These are phyloP conservation scores for Labeo rohita DNA, from an alignment of 2,113 vertebrate genomes.

Conservation along the genomic window DNA sequence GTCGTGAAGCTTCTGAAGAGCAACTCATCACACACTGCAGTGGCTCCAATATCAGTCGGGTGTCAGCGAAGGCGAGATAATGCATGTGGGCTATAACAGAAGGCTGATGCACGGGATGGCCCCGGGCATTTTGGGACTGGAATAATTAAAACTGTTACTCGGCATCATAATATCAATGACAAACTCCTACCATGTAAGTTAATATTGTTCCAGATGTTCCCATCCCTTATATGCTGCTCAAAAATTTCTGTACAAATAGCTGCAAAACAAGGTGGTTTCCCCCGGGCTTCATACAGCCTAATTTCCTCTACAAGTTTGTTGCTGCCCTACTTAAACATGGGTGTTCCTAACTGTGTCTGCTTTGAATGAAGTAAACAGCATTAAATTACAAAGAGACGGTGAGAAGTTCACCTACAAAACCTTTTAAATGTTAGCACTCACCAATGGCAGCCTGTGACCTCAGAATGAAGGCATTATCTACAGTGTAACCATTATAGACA, in stretches of 20 bases:
- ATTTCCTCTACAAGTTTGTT: background rate
- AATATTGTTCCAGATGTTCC: slow-evolving; percentile 61
- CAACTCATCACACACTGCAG: slow-evolving; percentile 31
- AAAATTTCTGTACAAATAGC: slow-evolving; percentile 23
- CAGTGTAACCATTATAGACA: background rate
- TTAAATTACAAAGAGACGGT: slow-evolving; percentile 19
- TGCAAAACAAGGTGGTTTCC: slow-evolving; percentile 46
- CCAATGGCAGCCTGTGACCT: background rate
- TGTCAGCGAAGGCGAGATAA: background rate
- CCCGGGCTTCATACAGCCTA: background rate
- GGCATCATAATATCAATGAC: background rate
- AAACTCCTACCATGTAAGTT: slow-evolving; percentile 51
- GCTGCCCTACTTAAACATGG: slow-evolving; percentile 7
- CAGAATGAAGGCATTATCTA: background rate
- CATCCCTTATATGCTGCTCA: background rate
- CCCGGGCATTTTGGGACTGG: background rate
- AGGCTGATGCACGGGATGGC: background rate
- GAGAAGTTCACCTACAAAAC: background rate
- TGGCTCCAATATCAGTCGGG: background rate
- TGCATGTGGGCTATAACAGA: background rate
- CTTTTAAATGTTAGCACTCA: background rate
- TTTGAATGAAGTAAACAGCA: slow-evolving; percentile 7
- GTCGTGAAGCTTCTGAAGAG: slow-evolving; percentile 14
- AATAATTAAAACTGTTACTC: slow-evolving; percentile 20
- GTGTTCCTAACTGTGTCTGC: background rate